Percentiles rank a stretch among this genome's conserved stretches.
Evolutionary conservation across 2,797 vertebrate species (phyloP).

Genomic region (Rhinatrema bivittatum): DNA sequence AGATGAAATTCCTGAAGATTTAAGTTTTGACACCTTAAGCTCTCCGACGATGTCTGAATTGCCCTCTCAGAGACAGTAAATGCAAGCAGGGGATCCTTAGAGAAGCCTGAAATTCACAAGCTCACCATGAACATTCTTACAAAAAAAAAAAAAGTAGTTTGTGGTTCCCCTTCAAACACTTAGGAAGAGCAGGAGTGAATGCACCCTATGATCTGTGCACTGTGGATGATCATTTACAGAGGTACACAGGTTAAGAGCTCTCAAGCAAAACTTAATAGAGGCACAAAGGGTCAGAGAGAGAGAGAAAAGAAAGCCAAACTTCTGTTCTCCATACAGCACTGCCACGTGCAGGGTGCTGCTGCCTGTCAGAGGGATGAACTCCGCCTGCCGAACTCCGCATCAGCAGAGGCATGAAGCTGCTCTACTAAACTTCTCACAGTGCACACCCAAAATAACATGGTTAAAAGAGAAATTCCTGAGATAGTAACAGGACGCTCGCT

Average conservation of each 20-base stretch:
- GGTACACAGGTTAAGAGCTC: neutral
- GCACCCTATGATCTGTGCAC: neutral
- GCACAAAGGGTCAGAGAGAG: neutral
- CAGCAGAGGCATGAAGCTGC: too few species aligned
- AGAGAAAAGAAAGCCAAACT: neutral
- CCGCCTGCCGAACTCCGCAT: too few species aligned
- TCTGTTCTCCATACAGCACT: neutral
- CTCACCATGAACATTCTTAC: neutral
- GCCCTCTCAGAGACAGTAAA: too few species aligned
- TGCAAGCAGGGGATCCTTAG: neutral
- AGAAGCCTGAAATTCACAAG: neutral
- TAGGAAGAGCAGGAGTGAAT: constrained; percentile 8
- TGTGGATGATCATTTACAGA: neutral
- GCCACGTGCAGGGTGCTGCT: neutral
- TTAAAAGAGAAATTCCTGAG: too few species aligned
- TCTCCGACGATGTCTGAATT: neutral
- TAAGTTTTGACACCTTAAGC: neutral
- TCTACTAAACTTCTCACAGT: too few species aligned
- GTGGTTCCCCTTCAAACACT: too few species aligned
- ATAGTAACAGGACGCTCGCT: too few species aligned
- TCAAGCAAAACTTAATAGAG: neutral
- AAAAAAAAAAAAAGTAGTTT: neutral
- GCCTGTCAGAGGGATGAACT: too few species aligned
- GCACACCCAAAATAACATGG: too few species aligned
- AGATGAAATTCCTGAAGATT: neutral